These are phyloP conservation scores for Microctonus hyperodae DNA, from an alignment of 2,888 invertebrate genomes.

Conservation along the genomic window DNA sequence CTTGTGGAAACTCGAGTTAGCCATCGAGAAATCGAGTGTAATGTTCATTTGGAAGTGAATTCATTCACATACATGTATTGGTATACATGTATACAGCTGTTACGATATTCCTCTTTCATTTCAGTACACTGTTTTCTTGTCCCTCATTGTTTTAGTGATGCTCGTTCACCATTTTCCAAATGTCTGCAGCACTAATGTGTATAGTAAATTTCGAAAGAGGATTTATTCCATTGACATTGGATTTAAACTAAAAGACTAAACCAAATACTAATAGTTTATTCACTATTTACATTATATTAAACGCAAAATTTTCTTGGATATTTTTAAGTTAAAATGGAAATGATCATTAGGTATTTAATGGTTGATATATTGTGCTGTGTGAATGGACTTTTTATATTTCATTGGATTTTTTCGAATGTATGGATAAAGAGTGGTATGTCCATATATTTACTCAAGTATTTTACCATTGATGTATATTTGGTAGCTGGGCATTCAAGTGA, in stretches of 20 bases:
- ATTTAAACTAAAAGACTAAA: constrained; percentile 18
- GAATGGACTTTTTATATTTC: too few species aligned
- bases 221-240: constrained; percentile 30
- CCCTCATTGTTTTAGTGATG: too few species aligned
- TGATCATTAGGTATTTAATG: too few species aligned
- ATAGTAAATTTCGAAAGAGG: constrained; percentile 7
- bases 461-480: constrained; percentile 28
- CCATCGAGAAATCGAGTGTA: constrained; percentile 49
- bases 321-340: too few species aligned
- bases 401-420: too few species aligned
- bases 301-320: too few species aligned
- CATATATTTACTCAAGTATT: constrained; percentile 20
- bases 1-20: constrained; percentile 44
- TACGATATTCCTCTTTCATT: constrained; percentile 37
- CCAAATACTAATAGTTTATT: too few species aligned
- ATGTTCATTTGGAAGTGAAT: constrained; percentile 41
- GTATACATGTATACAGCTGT: constrained; percentile 23
- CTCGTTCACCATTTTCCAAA: not conserved
- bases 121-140: not conserved
- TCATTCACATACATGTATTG: constrained; percentile 33
- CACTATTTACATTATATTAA: too few species aligned
- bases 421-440: too few species aligned
- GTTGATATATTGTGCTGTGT: too few species aligned
- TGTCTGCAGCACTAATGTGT: not conserved
- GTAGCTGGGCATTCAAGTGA: constrained; percentile 42